Conservation (phyloP, 2,888 invertebrate species). For the Drosophila neonasuta region DNA sequence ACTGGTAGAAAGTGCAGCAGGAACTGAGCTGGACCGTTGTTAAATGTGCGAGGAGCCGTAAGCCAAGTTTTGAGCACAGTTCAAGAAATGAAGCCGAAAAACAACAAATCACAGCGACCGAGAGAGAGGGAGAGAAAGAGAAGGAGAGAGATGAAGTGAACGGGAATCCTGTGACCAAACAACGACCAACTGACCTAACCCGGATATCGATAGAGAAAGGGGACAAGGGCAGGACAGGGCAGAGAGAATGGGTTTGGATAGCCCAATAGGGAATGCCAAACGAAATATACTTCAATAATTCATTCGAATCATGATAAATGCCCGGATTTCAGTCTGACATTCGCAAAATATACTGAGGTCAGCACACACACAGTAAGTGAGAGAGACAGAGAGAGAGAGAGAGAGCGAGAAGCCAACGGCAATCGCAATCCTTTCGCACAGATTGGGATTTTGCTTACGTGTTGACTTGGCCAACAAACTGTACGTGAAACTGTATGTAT, state of each 20-base stretch:
- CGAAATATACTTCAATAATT: constrained; percentile 66
- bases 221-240: neutral
- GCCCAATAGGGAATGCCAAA: constrained; percentile 55
- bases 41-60: constrained; percentile 9
- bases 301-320: constrained; percentile 68
- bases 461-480: constrained; percentile 51
- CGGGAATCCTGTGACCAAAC: constrained; percentile 40
- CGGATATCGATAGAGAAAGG: neutral
- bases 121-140: neutral
- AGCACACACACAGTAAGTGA: constrained; percentile 38
- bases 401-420: neutral
- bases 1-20: neutral
- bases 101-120: constrained; percentile 48
- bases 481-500: constrained; percentile 4
- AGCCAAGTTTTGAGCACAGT: constrained; percentile 44
- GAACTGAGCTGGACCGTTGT: constrained; percentile 6
- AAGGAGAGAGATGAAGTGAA: too few relatives aligned
- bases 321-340: constrained; percentile 61
- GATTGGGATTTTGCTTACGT: constrained; percentile 59
- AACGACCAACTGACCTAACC: constrained; percentile 48
- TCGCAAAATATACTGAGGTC: constrained; percentile 65
- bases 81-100: constrained; percentile 18
- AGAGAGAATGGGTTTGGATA: constrained; percentile 28
- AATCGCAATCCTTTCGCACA: constrained; percentile 51
- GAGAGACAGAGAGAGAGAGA: constrained; percentile 3